These are phyloP conservation scores for Synanthedon myopaeformis DNA, from an alignment of 2,888 invertebrate genomes.

Conservation along the genomic window DNA sequence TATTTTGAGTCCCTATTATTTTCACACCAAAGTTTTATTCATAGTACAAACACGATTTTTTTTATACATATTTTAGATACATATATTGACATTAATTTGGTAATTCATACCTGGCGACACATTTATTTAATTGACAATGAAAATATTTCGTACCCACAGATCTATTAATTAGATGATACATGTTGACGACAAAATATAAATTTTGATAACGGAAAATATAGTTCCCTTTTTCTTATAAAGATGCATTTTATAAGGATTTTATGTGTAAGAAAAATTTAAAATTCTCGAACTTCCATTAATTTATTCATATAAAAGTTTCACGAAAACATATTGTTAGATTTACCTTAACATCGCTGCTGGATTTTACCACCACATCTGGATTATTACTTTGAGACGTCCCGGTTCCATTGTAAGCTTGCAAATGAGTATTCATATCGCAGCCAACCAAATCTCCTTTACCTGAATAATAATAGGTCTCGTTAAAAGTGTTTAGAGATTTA, in stretches of 20 bases:
- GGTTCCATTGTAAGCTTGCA: slow-evolving; percentile 74
- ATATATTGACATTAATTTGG: too few relatives aligned
- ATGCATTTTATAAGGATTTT: background rate
- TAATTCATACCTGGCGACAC: too few relatives aligned
- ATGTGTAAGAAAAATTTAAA: background rate
- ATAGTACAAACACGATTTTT: too few relatives aligned
- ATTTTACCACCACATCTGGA: slow-evolving; percentile 87
- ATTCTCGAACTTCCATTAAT: background rate
- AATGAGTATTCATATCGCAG: slow-evolving; percentile 87
- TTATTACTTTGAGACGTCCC: slow-evolving; percentile 72
- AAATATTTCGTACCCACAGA: too few relatives aligned
- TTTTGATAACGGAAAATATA: too few relatives aligned
- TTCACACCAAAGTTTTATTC: too few relatives aligned
- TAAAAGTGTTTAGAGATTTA: background rate
- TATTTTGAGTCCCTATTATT: too few relatives aligned
- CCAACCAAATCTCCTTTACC: slow-evolving; percentile 97
- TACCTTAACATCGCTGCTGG: slow-evolving; percentile 92
- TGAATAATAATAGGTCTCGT: slow-evolving; percentile 37
- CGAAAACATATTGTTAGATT: slow-evolving; percentile 1
- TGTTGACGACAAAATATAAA: too few relatives aligned
- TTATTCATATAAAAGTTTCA: slow-evolving; percentile 2
- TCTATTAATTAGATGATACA: too few relatives aligned
- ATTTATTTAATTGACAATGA: too few relatives aligned
- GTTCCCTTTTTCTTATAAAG: too few relatives aligned
- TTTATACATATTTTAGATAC: too few relatives aligned